phyloP scores from a whole-genome alignment of 2,888 invertebrate genomes.

The Hypomecis atomaria region DNA sequence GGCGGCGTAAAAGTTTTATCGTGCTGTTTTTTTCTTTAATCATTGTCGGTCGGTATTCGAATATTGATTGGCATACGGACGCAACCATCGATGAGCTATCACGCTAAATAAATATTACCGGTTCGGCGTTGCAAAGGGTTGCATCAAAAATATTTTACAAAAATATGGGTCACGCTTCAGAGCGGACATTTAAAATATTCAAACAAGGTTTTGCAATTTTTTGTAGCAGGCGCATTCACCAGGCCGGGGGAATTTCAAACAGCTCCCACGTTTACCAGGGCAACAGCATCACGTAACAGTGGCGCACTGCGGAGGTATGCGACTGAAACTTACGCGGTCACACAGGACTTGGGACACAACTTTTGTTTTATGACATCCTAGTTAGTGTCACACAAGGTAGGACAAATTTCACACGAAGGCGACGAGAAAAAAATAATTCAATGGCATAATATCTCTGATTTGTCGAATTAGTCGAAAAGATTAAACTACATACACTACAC shows the following conservation, averaged over 20 bases:
- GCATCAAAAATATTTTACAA: slow-evolving; percentile 16
- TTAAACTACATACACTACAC: no score
- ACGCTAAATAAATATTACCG: not conserved
- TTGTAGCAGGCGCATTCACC: slow-evolving; percentile 34
- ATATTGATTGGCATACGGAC: no score
- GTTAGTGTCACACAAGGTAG: not conserved
- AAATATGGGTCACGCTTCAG: slow-evolving; percentile 14
- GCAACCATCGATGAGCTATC: no score
- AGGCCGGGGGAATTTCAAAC: slow-evolving; percentile 39
- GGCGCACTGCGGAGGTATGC: slow-evolving; percentile 70
- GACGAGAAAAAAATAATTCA: not conserved
- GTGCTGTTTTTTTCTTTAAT: no score
- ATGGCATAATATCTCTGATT: no score
- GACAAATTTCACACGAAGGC: not conserved
- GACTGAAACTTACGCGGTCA: slow-evolving; percentile 39
- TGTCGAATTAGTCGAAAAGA: no score
- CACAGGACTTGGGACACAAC: slow-evolving; percentile 13
- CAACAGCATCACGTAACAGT: slow-evolving; percentile 71
- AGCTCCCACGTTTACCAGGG: slow-evolving; percentile 47
- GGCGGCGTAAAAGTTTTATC: no score
- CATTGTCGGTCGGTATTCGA: no score
- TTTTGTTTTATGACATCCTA: not conserved
- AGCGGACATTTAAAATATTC: slow-evolving; percentile 22
- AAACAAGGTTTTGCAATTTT: slow-evolving; percentile 28
- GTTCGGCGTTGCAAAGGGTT: slow-evolving; percentile 6